phyloP scores from a whole-genome alignment of 2,888 invertebrate species.

The Shargacucullia verbasci region DNA sequence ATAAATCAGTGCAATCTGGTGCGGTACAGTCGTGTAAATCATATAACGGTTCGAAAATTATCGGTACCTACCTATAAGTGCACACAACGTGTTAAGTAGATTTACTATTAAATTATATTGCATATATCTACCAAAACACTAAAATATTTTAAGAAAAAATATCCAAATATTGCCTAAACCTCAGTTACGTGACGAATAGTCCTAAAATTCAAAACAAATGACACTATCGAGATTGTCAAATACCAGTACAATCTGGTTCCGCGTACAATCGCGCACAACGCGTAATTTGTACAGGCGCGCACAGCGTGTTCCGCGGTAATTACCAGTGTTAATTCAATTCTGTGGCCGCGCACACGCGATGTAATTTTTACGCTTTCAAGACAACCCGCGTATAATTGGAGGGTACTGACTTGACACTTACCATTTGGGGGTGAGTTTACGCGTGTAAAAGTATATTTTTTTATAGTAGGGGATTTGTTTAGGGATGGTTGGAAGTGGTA shows the following conservation, averaged over 20 bases:
- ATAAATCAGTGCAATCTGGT: constrained; percentile 43
- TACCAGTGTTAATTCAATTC: constrained; percentile 65
- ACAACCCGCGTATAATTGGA: constrained; percentile 42
- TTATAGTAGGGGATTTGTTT: constrained; percentile 24
- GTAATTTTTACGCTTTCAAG: constrained; percentile 47
- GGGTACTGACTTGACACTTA: constrained; percentile 49
- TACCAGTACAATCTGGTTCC: constrained; percentile 2
- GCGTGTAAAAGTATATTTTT: constrained; percentile 26
- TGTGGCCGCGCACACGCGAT: constrained; percentile 57
- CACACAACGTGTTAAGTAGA: constrained; percentile 27
- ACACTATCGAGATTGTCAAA: constrained; percentile 34
- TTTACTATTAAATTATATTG: too few relatives aligned
- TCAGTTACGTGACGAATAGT: constrained; percentile 30
- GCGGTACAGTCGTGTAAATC: constrained; percentile 18
- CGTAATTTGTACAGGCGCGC: constrained; percentile 37
- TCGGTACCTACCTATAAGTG: too few relatives aligned
- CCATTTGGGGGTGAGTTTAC: constrained; percentile 34
- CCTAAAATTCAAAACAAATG: constrained; percentile 32
- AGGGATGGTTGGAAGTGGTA: constrained; percentile 19
- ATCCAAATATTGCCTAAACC: not conserved
- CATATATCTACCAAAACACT: too few relatives aligned
- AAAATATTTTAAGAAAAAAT: constrained; percentile 27
- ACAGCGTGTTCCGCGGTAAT: constrained; percentile 42
- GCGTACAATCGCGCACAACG: constrained; percentile 21
- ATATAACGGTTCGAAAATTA: constrained; percentile 27